A percentile compares a stretch with the other conserved stretches of the same genome.
Conservation (phyloP, 2,797 vertebrate species). For the Simalia tracyae region DNA sequence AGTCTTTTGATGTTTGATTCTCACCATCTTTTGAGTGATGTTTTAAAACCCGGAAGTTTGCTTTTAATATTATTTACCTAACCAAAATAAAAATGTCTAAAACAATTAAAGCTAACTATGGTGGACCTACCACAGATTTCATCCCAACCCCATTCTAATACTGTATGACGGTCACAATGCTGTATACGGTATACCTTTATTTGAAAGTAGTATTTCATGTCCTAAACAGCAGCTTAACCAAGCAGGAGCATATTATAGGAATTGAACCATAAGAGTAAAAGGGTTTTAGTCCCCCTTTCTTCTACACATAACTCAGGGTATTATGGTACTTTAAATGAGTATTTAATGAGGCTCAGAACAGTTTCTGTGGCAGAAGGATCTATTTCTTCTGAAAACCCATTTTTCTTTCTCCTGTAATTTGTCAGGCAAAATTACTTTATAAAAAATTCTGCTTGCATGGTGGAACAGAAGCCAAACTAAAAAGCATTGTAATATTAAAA, state of each 20-base stretch:
- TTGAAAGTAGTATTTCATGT: not conserved
- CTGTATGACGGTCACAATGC: not conserved
- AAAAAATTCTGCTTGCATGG: not conserved
- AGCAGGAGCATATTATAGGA: not conserved
- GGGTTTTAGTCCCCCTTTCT: not conserved
- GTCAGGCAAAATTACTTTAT: not conserved
- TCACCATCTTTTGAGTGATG: not conserved
- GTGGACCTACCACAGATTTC: not conserved
- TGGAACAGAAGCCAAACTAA: constrained; percentile 6
- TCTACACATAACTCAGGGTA: not conserved
- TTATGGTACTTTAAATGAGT: not conserved
- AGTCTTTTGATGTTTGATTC: not conserved
- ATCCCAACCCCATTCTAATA: not conserved
- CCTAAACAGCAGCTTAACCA: not conserved
- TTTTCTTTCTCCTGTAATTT: not conserved
- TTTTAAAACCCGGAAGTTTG: not conserved
- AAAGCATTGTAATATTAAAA: not conserved
- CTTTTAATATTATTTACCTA: not conserved
- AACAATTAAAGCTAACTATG: not conserved
- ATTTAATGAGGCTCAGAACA: constrained; percentile 25
- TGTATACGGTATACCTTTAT: not conserved
- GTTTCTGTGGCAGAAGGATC: constrained; percentile 35
- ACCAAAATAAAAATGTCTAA: not conserved
- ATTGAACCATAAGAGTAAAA: not conserved
- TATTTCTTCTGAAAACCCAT: not conserved